phyloP scores from a whole-genome alignment of 2,888 invertebrate species.

The Ennomos fuscantarius region DNA sequence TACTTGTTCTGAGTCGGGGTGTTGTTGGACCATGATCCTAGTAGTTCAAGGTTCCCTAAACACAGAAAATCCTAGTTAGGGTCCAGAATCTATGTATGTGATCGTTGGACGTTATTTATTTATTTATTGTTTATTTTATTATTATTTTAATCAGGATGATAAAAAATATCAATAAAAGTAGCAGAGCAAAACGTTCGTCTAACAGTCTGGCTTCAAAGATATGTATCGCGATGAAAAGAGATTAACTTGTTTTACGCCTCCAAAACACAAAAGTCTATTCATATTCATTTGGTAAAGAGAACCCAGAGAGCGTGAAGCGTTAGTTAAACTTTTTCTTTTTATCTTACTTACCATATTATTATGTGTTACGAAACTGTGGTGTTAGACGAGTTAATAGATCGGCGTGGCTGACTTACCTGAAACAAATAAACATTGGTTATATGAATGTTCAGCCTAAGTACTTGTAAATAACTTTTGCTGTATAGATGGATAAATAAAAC shows the following conservation, averaged over 20 bases:
- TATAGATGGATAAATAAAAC: too few species aligned
- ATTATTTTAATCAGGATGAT: too few species aligned
- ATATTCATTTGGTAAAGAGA: constrained; percentile 33
- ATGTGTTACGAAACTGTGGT: constrained; percentile 8
- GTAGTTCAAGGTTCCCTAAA: too few species aligned
- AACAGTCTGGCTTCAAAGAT: constrained; percentile 46
- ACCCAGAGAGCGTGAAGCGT: constrained; percentile 48
- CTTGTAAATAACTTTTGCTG: too few species aligned
- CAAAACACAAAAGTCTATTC: constrained; percentile 19
- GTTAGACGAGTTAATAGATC: constrained; percentile 24
- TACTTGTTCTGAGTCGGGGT: too few species aligned
- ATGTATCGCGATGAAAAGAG: constrained; percentile 49
- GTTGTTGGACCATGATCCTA: too few species aligned
- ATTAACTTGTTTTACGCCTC: constrained; percentile 40
- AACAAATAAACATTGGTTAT: constrained; percentile 56
- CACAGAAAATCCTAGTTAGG: too few species aligned
- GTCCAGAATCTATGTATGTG: too few species aligned
- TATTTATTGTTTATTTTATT: too few species aligned
- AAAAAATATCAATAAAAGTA: constrained; percentile 21
- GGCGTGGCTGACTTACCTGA: constrained; percentile 61
- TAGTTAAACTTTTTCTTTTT: constrained; percentile 32
- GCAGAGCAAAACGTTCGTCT: constrained; percentile 48
- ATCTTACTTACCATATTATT: constrained; percentile 28
- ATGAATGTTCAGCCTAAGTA: too few species aligned
- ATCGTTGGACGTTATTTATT: too few species aligned